phyloP scores from a whole-genome alignment of 2,888 invertebrate genomes.

The Ochropleura plecta region DNA sequence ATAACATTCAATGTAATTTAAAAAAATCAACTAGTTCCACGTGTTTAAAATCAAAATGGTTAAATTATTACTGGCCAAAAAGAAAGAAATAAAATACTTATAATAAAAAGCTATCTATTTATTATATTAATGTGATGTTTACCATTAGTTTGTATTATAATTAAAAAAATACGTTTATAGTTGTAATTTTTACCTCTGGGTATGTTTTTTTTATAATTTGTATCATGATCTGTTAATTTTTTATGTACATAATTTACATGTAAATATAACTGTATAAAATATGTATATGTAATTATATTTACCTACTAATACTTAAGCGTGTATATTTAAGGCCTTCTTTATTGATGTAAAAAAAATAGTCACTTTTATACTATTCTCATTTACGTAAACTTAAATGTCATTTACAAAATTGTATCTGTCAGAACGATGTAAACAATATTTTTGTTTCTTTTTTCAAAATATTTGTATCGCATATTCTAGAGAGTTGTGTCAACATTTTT shows the following conservation, averaged over 20 bases:
- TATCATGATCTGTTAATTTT: conserved; percentile 82
- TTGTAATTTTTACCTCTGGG: conserved; percentile 62
- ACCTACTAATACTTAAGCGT: conserved; percentile 61
- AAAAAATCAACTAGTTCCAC: neutral
- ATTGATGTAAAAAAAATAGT: conserved; percentile 65
- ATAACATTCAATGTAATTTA: neutral
- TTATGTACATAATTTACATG: conserved; percentile 77
- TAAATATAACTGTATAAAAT: conserved; percentile 82
- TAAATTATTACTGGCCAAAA: conserved; percentile 36
- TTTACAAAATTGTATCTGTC: conserved; percentile 52
- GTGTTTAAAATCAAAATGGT: neutral
- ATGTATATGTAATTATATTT: conserved; percentile 66
- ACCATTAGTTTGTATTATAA: conserved; percentile 79
- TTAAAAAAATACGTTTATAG: conserved; percentile 65
- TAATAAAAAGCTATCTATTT: conserved; percentile 31
- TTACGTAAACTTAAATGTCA: conserved; percentile 55
- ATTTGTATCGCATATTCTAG: conserved; percentile 47
- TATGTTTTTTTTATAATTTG: conserved; percentile 67
- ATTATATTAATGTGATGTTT: conserved; percentile 78
- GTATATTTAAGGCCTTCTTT: conserved; percentile 57
- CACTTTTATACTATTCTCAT: conserved; percentile 66
- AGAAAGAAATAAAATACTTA: conserved; percentile 15
- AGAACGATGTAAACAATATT: conserved; percentile 39
- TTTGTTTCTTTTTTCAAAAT: conserved; percentile 39
- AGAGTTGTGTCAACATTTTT: conserved; percentile 56